These are phyloP conservation scores for Callyntrura guangdongensis DNA, from an alignment of 2,888 invertebrate genomes.

Conservation along the genomic window DNA sequence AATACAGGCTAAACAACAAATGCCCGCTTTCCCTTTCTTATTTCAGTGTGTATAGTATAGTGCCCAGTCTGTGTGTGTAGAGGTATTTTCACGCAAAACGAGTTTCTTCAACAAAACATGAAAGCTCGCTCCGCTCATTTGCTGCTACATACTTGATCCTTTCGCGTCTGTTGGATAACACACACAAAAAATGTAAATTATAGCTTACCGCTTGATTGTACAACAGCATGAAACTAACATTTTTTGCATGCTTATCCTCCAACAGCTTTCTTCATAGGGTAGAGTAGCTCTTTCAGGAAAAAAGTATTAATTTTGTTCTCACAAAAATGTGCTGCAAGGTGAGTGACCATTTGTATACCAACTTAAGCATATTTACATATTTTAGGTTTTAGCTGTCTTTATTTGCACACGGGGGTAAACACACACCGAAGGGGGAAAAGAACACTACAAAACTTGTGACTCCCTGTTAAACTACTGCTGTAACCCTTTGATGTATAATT, in stretches of 20 bases:
- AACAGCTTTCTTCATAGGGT: neutral
- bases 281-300: neutral
- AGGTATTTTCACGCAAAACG: conserved; percentile 22
- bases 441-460: neutral
- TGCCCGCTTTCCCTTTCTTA: conserved; percentile 11
- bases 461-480: neutral
- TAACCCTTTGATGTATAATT: conserved; percentile 6
- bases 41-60: neutral
- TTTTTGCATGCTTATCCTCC: neutral
- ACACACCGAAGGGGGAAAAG: neutral
- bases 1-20: too few relatives aligned
- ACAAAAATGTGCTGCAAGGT: neutral
- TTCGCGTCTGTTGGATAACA: neutral
- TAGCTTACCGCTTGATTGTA: conserved; percentile 48
- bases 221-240: conserved; percentile 34
- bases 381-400: neutral
- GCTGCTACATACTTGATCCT: conserved; percentile 2
- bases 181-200: conserved; percentile 36
- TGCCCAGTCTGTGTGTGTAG: neutral
- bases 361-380: too few relatives aligned
- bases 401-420: neutral
- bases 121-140: neutral
- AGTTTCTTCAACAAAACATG: neutral
- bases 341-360: neutral
- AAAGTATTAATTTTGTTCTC: conserved; percentile 31